phyloP scores from a whole-genome alignment of 2,797 vertebrate species.

The Limnodromus scolopaceus region DNA sequence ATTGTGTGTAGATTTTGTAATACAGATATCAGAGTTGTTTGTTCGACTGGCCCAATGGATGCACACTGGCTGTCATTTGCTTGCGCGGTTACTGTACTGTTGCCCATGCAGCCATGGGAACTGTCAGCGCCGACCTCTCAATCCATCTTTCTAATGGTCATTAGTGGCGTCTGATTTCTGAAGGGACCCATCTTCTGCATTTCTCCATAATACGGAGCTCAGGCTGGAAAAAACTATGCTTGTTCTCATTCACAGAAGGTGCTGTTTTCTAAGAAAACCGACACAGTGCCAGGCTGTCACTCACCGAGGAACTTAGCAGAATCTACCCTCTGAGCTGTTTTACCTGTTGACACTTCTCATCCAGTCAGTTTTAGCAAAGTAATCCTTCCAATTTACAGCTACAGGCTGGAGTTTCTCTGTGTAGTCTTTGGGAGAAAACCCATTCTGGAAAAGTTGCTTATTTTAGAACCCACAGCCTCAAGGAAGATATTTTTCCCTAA shows the following conservation, averaged over 20 bases:
- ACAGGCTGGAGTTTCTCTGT: slow-evolving; percentile 27
- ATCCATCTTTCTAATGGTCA: neutral
- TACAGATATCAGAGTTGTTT: neutral
- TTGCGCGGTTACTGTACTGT: fast-evolving
- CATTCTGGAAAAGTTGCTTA: slow-evolving; percentile 57
- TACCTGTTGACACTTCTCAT: slow-evolving; percentile 1
- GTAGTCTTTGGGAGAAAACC: slow-evolving; percentile 56
- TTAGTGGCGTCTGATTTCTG: neutral
- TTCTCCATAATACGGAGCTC: fast-evolving
- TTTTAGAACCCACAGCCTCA: slow-evolving; percentile 64
- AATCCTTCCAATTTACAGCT: slow-evolving; percentile 7
- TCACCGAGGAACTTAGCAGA: neutral
- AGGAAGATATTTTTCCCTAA: slow-evolving; percentile 66
- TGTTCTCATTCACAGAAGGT: neutral
- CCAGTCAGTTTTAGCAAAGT: neutral
- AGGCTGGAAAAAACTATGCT: neutral
- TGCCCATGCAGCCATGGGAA: neutral
- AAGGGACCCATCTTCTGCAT: neutral
- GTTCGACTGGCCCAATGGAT: neutral
- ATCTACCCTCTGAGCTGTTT: neutral
- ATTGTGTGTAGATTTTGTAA: neutral
- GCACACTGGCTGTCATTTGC: neutral
- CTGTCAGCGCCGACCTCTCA: neutral
- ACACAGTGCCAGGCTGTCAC: neutral
- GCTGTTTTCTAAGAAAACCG: neutral